These are phyloP conservation scores for Rhinoptilus africanus DNA, from an alignment of 2,113 vertebrate species.

Conservation along the genomic window DNA sequence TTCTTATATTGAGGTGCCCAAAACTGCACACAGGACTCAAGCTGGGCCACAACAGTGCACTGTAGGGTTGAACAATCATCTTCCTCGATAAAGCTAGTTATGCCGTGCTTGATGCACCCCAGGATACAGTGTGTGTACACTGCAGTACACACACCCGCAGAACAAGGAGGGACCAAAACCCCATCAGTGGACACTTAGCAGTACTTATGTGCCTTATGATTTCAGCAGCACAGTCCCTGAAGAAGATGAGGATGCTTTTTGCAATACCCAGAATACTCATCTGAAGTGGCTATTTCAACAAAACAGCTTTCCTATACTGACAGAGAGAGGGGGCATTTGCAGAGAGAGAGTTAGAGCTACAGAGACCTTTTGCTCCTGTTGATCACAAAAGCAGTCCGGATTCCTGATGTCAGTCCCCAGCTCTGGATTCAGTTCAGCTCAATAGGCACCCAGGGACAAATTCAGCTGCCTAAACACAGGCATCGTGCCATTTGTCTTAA, in stretches of 20 bases:
- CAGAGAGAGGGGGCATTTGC: not conserved
- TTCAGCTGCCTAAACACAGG: not conserved
- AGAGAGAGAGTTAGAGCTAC: not conserved
- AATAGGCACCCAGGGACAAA: not conserved
- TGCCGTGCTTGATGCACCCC: not conserved
- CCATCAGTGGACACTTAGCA: not conserved
- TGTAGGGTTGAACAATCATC: not conserved
- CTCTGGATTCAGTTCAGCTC: not conserved
- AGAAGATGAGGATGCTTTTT: not conserved
- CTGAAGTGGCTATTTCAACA: not conserved
- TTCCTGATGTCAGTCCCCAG: not conserved
- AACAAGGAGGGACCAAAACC: not conserved
- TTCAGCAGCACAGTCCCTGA: not conserved
- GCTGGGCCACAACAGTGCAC: not conserved
- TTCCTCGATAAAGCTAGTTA: not conserved
- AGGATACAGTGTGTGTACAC: not conserved
- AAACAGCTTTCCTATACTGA: not conserved
- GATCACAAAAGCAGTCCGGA: not conserved
- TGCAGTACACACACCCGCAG: not conserved
- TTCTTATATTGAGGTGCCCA: not conserved
- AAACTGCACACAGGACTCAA: not conserved
- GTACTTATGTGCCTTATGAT: not conserved
- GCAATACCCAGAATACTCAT: not conserved
- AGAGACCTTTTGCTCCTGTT: not conserved
- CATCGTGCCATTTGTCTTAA: not conserved